Percentiles rank a stretch among this genome's conserved stretches.
Evolutionary conservation across 2,113 vertebrate species (phyloP).

Genomic region (Meleagris gallopavo): DNA sequence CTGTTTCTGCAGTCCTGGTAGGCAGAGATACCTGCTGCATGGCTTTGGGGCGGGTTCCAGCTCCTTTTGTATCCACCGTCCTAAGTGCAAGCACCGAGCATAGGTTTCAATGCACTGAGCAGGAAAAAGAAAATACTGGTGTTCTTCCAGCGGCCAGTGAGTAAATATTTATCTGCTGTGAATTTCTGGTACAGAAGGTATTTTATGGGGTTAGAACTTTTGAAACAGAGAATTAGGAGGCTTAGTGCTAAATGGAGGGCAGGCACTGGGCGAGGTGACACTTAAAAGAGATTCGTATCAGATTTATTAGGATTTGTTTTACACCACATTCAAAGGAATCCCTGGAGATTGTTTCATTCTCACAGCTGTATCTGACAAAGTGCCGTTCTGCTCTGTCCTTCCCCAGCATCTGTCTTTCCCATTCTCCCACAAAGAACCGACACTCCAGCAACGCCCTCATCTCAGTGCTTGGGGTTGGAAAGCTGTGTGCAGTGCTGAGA

Average conservation of each 20-base stretch:
- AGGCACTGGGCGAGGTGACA: neutral
- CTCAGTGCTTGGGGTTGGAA: neutral
- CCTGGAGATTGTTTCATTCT: neutral
- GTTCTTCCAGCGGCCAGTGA: neutral
- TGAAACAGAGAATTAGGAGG: neutral
- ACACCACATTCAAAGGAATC: neutral
- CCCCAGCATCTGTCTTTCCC: neutral
- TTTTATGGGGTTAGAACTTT: neutral
- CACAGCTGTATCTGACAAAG: neutral
- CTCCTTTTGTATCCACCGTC: neutral
- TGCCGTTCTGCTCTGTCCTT: neutral
- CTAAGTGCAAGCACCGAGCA: neutral
- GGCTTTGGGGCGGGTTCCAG: neutral
- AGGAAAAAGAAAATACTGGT: neutral
- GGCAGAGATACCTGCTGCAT: neutral
- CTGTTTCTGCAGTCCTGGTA: rapidly evolving
- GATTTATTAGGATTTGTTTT: neutral
- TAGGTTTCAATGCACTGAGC: neutral
- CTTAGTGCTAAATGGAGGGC: neutral
- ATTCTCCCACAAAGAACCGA: neutral
- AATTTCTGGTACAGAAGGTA: neutral
- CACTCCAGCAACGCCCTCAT: neutral
- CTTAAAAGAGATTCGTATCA: neutral
- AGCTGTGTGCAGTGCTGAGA: neutral
- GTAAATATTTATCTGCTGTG: neutral